These are phyloP conservation scores for Leptonema lineaticorne DNA, from an alignment of 1,140 invertebrate species.

Conservation along the genomic window DNA sequence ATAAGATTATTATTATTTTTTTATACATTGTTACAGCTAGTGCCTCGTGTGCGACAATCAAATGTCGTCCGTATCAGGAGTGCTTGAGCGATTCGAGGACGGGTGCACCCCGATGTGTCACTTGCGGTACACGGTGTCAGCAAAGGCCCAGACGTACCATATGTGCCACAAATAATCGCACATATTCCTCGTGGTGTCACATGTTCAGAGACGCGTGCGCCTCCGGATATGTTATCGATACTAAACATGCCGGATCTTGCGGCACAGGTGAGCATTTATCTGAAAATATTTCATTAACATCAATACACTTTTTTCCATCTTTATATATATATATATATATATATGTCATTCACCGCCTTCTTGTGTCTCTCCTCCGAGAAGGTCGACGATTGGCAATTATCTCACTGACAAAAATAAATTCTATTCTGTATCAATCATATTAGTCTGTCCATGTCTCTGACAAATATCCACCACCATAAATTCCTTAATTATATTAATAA, in stretches of 20 bases:
- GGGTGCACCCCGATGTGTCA: conserved; percentile 74
- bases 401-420: too few relatives aligned
- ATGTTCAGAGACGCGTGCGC: conserved; percentile 81
- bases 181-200: conserved; percentile 85
- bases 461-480: too few relatives aligned
- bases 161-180: conserved; percentile 81
- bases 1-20: too few relatives aligned
- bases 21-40: conserved; percentile 63
- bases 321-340: too few relatives aligned
- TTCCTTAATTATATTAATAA: too few relatives aligned
- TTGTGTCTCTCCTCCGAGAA: too few relatives aligned
- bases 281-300: too few relatives aligned
- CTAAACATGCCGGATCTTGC: conserved; percentile 72
- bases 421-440: too few relatives aligned
- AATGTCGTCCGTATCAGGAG: conserved; percentile 71
- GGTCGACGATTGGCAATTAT: too few relatives aligned
- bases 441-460: too few relatives aligned
- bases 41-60: conserved; percentile 72
- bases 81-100: conserved; percentile 73
- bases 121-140: conserved; percentile 61
- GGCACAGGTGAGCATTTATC: conserved; percentile 33
- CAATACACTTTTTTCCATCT: too few relatives aligned
- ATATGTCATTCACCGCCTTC: too few relatives aligned
- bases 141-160: conserved; percentile 55
- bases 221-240: conserved; percentile 77